Base-by-base conservation (phyloP, 2,113 vertebrate species). In the Gymnogyps californianus region DNA sequence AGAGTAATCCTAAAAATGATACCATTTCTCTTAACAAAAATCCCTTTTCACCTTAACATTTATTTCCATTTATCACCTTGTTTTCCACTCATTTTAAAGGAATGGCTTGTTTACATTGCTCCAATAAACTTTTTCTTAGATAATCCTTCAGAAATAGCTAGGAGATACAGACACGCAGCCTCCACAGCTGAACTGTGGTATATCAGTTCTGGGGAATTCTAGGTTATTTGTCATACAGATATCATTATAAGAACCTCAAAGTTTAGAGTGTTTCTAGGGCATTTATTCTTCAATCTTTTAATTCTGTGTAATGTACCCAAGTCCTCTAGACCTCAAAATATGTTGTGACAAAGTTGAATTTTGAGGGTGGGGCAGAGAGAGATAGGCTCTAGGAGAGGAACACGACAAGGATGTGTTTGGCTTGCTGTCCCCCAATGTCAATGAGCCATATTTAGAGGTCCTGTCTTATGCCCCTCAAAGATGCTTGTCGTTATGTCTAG, bases 81-180 rank as follows among this genome's bases (percentile, higher is more conserved):
- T 77, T 91, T 94, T 87, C 32, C 42, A 46, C 46, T 51, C 4
- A 38, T 87, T 79, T 94, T 80, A 58, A 90, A 92, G 31, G n/a
- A 44, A 61, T 54, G 6, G 4, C 28, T 88, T 87, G 4, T 84
- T 83, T 89, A 42, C 19, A 5, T 72, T 71, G 20, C 52, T 67
- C n/a, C 7, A 16, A 42, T 44, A 57, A 89, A 34, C 0, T 3
- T 21, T 13, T 70, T 66, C 42, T 69, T 42, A 11, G 2, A 24
- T 70, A n/a, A 32, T 74, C 46, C 58, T 69, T 64, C 31, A 80
- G 76, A 83, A 72, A n/a, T 9, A 74, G 29, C 46, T 54, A 16
- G 29, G 29, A 77, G 29, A 20, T 5, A 22, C 22, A 71, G 28
- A 55, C 26, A 44, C 1, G 1, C 13, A 85, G 4, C 16, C 38